phyloP scores from a whole-genome alignment of 2,888 invertebrate species.

The Loripinus fragilis region DNA sequence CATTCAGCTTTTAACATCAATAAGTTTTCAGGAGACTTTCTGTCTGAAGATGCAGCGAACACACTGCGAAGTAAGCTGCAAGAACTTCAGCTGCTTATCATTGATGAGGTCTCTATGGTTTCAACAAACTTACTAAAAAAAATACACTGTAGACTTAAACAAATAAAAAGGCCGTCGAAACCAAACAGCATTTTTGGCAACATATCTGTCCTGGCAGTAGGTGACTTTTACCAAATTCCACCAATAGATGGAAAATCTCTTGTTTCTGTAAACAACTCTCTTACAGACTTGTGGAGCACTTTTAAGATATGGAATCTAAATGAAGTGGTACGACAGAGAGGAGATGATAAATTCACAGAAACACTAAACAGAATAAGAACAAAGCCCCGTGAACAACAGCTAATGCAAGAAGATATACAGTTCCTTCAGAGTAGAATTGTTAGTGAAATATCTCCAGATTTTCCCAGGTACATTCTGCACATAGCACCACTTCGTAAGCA shows the following conservation, averaged over 20 bases:
- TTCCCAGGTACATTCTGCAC: slow-evolving; percentile 19
- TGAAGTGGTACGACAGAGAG: slow-evolving; percentile 35
- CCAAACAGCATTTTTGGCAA: slow-evolving; percentile 74
- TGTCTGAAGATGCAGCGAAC: slow-evolving; percentile 41
- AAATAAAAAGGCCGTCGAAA: slow-evolving; percentile 61
- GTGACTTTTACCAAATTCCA: slow-evolving; percentile 79
- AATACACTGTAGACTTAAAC: slow-evolving; percentile 74
- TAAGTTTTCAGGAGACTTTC: slow-evolving; percentile 21
- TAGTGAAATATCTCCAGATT: slow-evolving; percentile 7
- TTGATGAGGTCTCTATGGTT: slow-evolving; percentile 81
- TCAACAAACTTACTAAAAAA: slow-evolving; percentile 64
- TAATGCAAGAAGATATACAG: not conserved
- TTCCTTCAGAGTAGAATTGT: slow-evolving; percentile 10
- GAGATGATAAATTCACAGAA: slow-evolving; percentile 22
- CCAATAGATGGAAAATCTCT: slow-evolving; percentile 69
- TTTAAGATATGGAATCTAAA: slow-evolving; percentile 24
- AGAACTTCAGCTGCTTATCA: slow-evolving; percentile 61
- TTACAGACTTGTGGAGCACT: slow-evolving; percentile 28
- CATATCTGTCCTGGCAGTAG: slow-evolving; percentile 76
- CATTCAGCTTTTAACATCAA: slow-evolving; percentile 64
- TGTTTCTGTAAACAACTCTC: slow-evolving; percentile 15
- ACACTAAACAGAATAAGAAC: slow-evolving; percentile 24
- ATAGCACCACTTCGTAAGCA: slow-evolving; percentile 17
- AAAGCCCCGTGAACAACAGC: not conserved
- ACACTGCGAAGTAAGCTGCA: slow-evolving; percentile 36